phyloP scores from a whole-genome alignment of 2,113 vertebrate species.

The Brienomyrus longianalis region DNA sequence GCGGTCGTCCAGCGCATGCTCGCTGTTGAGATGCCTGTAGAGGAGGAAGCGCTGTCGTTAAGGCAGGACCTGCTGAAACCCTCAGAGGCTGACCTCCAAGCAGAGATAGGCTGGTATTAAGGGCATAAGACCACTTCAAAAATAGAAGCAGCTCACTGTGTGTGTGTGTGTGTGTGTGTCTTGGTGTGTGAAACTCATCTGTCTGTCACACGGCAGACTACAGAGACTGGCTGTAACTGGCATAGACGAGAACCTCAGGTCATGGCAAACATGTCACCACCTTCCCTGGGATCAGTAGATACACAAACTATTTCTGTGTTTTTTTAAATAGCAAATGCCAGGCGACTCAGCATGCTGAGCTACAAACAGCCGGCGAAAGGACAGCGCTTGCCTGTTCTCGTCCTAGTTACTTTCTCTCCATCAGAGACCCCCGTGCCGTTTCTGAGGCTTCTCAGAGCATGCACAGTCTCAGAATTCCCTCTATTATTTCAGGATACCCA shows the following conservation, averaged over 20 bases:
- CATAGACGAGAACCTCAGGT: not conserved
- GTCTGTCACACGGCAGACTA: not conserved
- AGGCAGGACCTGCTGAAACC: not conserved
- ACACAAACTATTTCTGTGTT: not conserved
- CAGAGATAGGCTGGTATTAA: no score
- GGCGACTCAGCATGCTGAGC: not conserved
- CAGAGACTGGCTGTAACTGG: not conserved
- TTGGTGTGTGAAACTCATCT: not conserved
- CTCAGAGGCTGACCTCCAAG: no score
- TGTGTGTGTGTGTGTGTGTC: not conserved
- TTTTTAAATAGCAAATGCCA: not conserved
- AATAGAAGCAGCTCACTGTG: no score
- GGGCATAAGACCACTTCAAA: no score
- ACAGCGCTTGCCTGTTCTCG: not conserved
- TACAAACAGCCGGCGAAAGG: not conserved
- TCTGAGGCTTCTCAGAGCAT: not conserved
- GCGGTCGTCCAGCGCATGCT: slow-evolving; percentile 92
- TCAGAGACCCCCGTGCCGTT: not conserved
- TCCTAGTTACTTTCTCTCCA: not conserved
- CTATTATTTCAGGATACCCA: not conserved
- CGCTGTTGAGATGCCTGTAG: slow-evolving; percentile 93
- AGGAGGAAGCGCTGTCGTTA: not conserved
- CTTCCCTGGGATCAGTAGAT: not conserved
- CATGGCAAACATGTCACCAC: not conserved
- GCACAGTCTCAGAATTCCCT: not conserved